phyloP scores from a whole-genome alignment of 2,888 invertebrate species.

The Pherbina coryleti region DNA sequence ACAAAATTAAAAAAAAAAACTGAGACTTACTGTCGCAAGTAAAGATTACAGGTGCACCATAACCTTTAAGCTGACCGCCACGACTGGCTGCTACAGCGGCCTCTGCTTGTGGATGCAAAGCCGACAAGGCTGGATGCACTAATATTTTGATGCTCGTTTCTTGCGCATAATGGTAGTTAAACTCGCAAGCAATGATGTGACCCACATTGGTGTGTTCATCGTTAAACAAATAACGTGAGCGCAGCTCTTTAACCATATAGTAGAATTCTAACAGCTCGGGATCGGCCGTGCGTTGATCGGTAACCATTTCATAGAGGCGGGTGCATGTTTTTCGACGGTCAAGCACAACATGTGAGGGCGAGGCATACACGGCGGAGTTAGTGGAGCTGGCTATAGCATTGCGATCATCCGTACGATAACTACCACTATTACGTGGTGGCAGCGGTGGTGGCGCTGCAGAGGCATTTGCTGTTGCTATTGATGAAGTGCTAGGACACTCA shows the following conservation, averaged over 20 bases:
- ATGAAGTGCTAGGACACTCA: slow-evolving; percentile 43
- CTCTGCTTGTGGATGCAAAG: slow-evolving; percentile 70
- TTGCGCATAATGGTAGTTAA: slow-evolving; percentile 82
- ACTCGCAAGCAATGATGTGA: slow-evolving; percentile 88
- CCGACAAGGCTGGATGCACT: slow-evolving; percentile 75
- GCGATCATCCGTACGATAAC: slow-evolving; percentile 12
- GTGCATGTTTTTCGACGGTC: slow-evolving; percentile 67
- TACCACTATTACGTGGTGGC: slow-evolving; percentile 73
- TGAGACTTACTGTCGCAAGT: slow-evolving; percentile 86
- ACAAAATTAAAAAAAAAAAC: slow-evolving; percentile 16
- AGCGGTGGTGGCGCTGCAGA: slow-evolving; percentile 72
- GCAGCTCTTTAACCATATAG: slow-evolving; percentile 83
- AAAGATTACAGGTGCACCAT: slow-evolving; percentile 81
- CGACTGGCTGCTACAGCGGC: slow-evolving; percentile 55
- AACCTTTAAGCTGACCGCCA: slow-evolving; percentile 65
- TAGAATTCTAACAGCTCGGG: slow-evolving; percentile 86
- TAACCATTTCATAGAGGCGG: slow-evolving; percentile 80
- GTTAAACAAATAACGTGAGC: slow-evolving; percentile 81
- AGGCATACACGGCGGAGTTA: slow-evolving; percentile 3
- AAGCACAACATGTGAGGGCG: slow-evolving; percentile 50
- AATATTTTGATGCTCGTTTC: slow-evolving; percentile 91
- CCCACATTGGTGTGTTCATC: slow-evolving; percentile 88
- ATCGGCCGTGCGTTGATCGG: slow-evolving; percentile 78
- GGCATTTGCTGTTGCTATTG: background rate
- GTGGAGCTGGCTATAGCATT: background rate